Evolutionary conservation across 2,797 vertebrate species (phyloP).

Genomic region (Heterohyrax brucei): DNA sequence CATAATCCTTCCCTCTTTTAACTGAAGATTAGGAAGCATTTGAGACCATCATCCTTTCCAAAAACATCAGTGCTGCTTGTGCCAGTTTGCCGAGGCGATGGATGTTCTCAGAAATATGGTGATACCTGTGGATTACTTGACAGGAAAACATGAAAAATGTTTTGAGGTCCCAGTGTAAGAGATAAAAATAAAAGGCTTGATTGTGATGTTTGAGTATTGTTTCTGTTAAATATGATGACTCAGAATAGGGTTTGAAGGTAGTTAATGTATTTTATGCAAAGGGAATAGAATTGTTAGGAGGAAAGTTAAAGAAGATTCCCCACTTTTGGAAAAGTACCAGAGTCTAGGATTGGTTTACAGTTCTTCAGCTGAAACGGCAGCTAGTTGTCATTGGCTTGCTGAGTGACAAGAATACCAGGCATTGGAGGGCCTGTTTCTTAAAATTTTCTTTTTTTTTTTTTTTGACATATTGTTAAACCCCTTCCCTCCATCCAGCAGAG

Average conservation of each 20-base stretch:
- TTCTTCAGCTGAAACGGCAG: not conserved
- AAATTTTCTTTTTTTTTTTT: not conserved
- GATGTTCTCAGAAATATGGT: not conserved
- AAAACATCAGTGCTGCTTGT: constrained; percentile 24
- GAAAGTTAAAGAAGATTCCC: not conserved
- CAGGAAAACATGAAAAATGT: constrained; percentile 47
- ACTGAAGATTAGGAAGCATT: constrained; percentile 10
- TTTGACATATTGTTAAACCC: not conserved
- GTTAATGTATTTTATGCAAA: constrained; percentile 38
- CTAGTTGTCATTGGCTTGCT: not conserved
- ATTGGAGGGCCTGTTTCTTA: not conserved
- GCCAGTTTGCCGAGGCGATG: not conserved
- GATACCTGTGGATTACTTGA: not conserved
- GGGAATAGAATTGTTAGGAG: constrained; percentile 33
- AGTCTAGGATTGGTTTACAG: not conserved
- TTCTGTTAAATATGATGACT: constrained; percentile 42
- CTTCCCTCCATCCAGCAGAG: not conserved
- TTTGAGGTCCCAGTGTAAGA: constrained; percentile 59
- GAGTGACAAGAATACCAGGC: not conserved
- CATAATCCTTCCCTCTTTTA: constrained; percentile 10
- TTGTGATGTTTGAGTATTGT: constrained; percentile 23
- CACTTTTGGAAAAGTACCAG: constrained; percentile 27
- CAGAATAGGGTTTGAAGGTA: constrained; percentile 17
- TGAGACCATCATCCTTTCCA: constrained; percentile 49
- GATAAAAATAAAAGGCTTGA: constrained; percentile 36